phyloP scores from a whole-genome alignment of 2,113 vertebrate species.

The Nesoenas mayeri region DNA sequence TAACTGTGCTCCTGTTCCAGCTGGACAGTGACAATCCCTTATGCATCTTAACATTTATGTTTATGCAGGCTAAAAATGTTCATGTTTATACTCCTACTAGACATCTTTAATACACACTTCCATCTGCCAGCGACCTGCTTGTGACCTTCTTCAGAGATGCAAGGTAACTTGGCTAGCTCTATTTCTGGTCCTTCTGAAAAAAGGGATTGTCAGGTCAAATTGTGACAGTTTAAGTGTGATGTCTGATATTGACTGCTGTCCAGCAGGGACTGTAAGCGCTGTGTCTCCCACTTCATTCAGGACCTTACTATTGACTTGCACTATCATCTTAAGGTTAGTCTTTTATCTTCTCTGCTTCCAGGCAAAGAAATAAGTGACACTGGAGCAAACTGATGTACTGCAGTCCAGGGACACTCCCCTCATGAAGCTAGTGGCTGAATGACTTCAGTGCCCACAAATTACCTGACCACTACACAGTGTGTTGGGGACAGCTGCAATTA shows the following conservation, averaged over 20 bases:
- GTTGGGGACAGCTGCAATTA: not conserved
- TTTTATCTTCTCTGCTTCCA: constrained; percentile 31
- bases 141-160: constrained; percentile 32
- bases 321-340: not conserved
- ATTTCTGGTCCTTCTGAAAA: constrained; percentile 58
- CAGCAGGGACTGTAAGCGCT: not conserved
- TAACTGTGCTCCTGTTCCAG: constrained; percentile 7
- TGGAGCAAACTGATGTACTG: not conserved
- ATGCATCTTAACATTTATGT: constrained; percentile 23
- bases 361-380: constrained; percentile 31
- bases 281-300: constrained; percentile 22
- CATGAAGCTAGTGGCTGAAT: not conserved
- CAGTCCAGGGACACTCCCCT: not conserved
- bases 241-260: constrained; percentile 38
- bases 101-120: not conserved
- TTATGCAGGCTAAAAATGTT: not conserved
- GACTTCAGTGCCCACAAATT: not conserved
- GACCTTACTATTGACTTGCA: constrained; percentile 8
- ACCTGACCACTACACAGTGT: not conserved
- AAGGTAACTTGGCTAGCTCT: constrained; percentile 38
- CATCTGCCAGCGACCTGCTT: not conserved
- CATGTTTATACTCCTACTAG: not conserved
- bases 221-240: constrained; percentile 52
- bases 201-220: constrained; percentile 56
- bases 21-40: not conserved